Conservation (phyloP, 2,113 vertebrate species). For the Vombatus ursinus region DNA sequence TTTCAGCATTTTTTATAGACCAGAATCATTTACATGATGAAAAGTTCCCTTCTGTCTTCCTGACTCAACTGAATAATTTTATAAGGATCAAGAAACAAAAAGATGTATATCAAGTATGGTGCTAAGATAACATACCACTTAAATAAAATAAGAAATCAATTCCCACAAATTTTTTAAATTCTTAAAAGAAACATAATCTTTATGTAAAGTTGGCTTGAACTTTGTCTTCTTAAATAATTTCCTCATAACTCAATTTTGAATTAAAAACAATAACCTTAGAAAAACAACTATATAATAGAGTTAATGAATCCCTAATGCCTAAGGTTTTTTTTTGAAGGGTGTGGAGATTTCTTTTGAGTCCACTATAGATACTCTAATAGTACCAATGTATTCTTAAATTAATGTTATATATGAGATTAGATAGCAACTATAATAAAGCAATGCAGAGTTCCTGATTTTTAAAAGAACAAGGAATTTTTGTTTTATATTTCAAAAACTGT, state of each 20-base stretch:
- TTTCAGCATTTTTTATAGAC: neutral
- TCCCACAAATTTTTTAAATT: neutral
- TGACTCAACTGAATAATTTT: neutral
- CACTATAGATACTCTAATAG: neutral
- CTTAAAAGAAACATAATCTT: neutral
- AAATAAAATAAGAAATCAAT: neutral
- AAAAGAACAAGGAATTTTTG: neutral
- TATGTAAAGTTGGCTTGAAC: neutral
- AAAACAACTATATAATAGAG: neutral
- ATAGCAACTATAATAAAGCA: neutral
- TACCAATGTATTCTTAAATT: neutral
- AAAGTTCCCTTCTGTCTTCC: neutral
- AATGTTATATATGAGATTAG: neutral
- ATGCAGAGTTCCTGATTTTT: neutral
- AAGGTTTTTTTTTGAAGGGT: neutral
- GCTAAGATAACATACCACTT: neutral
- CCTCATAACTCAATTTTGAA: constrained; percentile 11
- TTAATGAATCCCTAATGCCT: neutral
- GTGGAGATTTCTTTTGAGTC: neutral
- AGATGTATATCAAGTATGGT: neutral
- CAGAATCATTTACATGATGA: neutral
- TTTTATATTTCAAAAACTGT: neutral
- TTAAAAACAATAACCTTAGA: constrained; percentile 5
- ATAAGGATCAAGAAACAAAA: neutral
- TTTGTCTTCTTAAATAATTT: neutral